Base-by-base conservation (phyloP, 2,797 vertebrate species). In the Karalla daura region DNA sequence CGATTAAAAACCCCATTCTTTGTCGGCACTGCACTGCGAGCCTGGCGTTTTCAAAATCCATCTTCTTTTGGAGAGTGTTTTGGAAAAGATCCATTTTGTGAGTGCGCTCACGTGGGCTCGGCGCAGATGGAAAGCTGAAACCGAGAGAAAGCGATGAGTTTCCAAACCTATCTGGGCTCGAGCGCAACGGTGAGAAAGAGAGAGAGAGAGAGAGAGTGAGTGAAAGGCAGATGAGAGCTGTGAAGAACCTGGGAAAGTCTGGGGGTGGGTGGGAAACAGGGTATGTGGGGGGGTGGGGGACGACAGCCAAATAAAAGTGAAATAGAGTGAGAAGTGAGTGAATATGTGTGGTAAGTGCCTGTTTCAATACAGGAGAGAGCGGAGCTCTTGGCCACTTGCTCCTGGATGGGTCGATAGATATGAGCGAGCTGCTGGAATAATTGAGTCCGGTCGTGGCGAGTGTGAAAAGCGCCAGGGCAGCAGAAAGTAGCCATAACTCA, bases 401-500 rank as follows among this genome's bases (percentile, higher is more conserved):
- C 33, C 64, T 18, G 71, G 66, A 80, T 39, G 83, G 81, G 72
- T 89, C 79, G 73, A 88, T 88, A 83, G 83, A 90, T 86, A 67
- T 80, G 74, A 85, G 80, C 67, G 73, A 68, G 72, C 71, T 70
- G 78, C 84, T 43, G 74, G 63, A 80, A 85, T 89, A 86, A 91
- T 90, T 89, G 79, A 87, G 83, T 86, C 73, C n/a, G 75, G 81
- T 70, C 59, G 61, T 51, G 4, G 61, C 49, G 74, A 66, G 78
- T 72, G 77, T 76, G 81, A 88, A 91, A 91, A 87, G 68, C 45
- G 76, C 83, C 47, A 32, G 60, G 49, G 63, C 86, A 86, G 89
- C 88, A 88, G 82, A 90, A 90, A 84, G 71, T 72, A 63, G 65
- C 78, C 74, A 70, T 86, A 89, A 91, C 80, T 90, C 84, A 78